Evolutionary conservation across 2,113 vertebrate genomes (phyloP).

Genomic region (Fulica atra): DNA sequence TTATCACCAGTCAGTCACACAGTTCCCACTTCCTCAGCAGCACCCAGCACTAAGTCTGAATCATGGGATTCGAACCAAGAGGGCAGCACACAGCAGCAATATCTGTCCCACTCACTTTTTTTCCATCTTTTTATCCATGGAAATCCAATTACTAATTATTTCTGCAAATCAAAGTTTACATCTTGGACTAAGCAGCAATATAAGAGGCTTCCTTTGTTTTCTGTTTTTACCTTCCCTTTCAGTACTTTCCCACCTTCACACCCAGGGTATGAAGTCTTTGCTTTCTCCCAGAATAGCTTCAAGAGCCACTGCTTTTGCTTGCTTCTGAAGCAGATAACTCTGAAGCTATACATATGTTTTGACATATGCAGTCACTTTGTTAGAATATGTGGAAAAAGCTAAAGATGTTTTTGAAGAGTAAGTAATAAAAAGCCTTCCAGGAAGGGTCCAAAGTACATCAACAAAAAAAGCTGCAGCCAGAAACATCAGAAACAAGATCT

Average conservation of each 20-base stretch:
- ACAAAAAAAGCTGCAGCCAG: background rate
- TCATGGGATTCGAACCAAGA: fast-evolving
- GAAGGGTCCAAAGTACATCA: background rate
- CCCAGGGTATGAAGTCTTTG: background rate
- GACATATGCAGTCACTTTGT: background rate
- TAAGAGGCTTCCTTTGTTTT: background rate
- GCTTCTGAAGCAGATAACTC: background rate
- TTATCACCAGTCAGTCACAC: background rate
- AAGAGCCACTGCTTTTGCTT: background rate
- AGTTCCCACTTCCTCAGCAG: background rate
- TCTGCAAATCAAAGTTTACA: background rate
- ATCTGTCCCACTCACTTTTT: background rate
- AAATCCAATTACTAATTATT: background rate
- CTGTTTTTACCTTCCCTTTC: background rate
- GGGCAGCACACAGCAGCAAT: background rate
- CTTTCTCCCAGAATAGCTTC: background rate
- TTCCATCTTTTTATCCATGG: background rate
- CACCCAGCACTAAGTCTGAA: background rate
- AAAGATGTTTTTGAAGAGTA: background rate
- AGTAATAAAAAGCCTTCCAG: background rate
- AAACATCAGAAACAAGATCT: conserved; percentile 9
- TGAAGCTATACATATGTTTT: background rate
- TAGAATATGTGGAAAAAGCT: background rate
- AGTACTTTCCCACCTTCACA: background rate
- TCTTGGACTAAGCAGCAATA: background rate